Conservation (phyloP, 2,113 vertebrate genomes). For the Phyllopteryx taeniolatus region DNA sequence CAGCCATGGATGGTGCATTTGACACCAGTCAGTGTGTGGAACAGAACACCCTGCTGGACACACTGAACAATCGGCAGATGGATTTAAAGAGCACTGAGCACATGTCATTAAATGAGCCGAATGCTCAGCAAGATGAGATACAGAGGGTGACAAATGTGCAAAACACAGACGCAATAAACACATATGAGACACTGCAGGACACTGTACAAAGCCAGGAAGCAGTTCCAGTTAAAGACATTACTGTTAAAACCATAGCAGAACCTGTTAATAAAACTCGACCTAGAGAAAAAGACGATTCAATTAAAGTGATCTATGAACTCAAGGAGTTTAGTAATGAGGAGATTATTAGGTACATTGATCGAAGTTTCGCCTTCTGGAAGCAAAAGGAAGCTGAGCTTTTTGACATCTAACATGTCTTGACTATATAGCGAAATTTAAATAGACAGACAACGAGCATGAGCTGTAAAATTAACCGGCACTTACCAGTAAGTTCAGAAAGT, state of each 20-base stretch:
- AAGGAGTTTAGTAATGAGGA: slow-evolving; percentile 94
- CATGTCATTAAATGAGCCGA: slow-evolving; percentile 14
- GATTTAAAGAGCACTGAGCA: slow-evolving; percentile 19
- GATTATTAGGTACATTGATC: slow-evolving; percentile 91
- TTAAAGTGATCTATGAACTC: slow-evolving; percentile 84
- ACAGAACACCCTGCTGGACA: slow-evolving; percentile 3
- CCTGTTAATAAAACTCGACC: slow-evolving; percentile 23
- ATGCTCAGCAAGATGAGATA: slow-evolving; percentile 12
- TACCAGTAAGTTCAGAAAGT: slow-evolving; percentile 18
- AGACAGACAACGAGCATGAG: slow-evolving; percentile 5
- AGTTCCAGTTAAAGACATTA: slow-evolving; percentile 27
- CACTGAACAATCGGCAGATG: slow-evolving; percentile 1
- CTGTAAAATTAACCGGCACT: slow-evolving; percentile 14
- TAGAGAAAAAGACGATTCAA: slow-evolving; percentile 64
- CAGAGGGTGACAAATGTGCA: slow-evolving; percentile 6
- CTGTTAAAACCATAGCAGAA: slow-evolving; percentile 38
- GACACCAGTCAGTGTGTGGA: slow-evolving; percentile 15
- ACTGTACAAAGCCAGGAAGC: slow-evolving; percentile 14
- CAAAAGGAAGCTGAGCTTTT: slow-evolving; percentile 92
- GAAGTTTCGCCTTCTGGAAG: slow-evolving; percentile 98
- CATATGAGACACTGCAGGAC: slow-evolving; percentile 11
- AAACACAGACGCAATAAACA: background rate
- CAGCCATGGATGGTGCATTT: slow-evolving; percentile 5
- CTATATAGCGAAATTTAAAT: background rate
- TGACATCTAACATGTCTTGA: slow-evolving; percentile 75